Base-by-base conservation (phyloP, 2,797 vertebrate genomes). In the Cygnus olor region DNA sequence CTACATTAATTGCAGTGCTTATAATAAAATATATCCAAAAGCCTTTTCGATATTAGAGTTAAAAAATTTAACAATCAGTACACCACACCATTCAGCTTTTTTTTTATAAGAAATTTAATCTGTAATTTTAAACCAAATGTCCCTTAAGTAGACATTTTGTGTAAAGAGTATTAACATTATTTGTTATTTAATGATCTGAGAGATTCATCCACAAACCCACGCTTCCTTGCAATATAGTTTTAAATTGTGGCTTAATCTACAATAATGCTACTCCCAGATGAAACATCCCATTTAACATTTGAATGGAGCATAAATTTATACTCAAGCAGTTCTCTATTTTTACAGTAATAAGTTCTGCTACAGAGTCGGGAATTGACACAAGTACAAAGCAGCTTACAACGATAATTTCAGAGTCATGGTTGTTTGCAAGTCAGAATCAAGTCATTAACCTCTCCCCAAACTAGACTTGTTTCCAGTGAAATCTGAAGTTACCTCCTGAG, bases 381-480 rank as follows among this genome's bases (percentile, higher is more conserved):
- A 70, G 15, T 14, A 61, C 0, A 0, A 85, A 77, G 44, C n/a
- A 11, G 7, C 42, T 94, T 60, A 38, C 14, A n/a, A 47, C 60
- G 71, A 27, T 18, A 78, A 68, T 76, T 66, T 47, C 34, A 34
- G 32, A 80, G 78, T 32, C 42, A 3, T 1, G 0, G 9, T 24
- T 16, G 21, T 63, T 42, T 14, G n/a, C 24, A 63, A 72, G 32
- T 32, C 13, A 16, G 25, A 72, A 74, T 7, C 53, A 28, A 79
- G 38, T 49, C 57, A 54, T 49, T 36, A 63, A 21, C 10, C 32
- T 7, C 40, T 49, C 49, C 30, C 44, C 38, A 69, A 54, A 27
- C 1, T 0, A 34, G 71, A 32, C 11, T 7, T 0, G 1, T 0
- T 51, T 28, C 30, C 81, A 21, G 72, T 4, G 1, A 49, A 18